Evolutionary conservation across 2,888 invertebrate species (phyloP), one percentile per base, ranked within the genome.

Genomic region (Macroteleia sp.): DNA sequence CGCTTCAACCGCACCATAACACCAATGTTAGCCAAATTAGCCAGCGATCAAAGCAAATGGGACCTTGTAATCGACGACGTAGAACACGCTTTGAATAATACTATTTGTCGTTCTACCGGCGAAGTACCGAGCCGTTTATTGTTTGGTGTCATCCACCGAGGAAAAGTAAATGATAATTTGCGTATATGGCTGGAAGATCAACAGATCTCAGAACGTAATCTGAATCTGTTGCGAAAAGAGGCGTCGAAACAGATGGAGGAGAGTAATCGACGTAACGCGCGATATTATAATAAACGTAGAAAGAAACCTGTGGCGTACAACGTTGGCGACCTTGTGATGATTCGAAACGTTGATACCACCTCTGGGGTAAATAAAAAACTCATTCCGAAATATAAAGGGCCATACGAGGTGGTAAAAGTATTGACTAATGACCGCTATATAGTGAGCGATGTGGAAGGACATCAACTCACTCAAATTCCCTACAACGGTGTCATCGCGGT

Each of bases 1-100:
- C 16, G 41, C 0, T n/a, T 56, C 8, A 5, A 56, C 22, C 25
- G 41, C 1, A 48, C 50, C 0, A 57, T 86, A 5, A 84, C 78
- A 0, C 83, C 82, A 12, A 82, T 84, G 71, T 50, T 86, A 10
- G 57, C 84, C 6, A 87, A 86, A 28, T 10, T 54, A 2, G 16
- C 3, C 10, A 6, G 1, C 10, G 25, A 25, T 1, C 39, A 36
- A 3, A n/a, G 16, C 6, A 19, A 22, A 16, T 54, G 54, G 52
- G 39, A 54, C 9, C 25, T 2, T 0, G 25, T 25, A 3, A 2
- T 54, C 8, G 1, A 5, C 10, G 12, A 25, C 0, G 39, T 54
- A 5, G 22, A 54, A 25, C 39, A 28, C 16, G 19, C 42, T 1
- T 20, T 14, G 5, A 30, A 42, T 52, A 57, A 57, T 12, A 25